Evolutionary conservation across 2,113 vertebrate genomes (phyloP).

Genomic region (human): GRCh38 chrX:116385001-116385500

Average conservation of each 20-base stretch:
- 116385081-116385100: not conserved
- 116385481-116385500: not conserved
- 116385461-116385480: not conserved
- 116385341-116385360: conserved; percentile 17
- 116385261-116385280: not conserved
- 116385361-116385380: conserved; percentile 13
- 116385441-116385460: not conserved
- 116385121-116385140: not conserved
- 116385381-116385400: not conserved
- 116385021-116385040: not conserved
- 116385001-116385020: not conserved
- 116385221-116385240: not conserved
- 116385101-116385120: not conserved
- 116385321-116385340: not conserved
- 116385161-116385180: not conserved
- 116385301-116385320: not conserved
- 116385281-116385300: not conserved
- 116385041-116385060: not conserved
- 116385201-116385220: not conserved
- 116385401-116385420: not conserved
- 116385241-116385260: not conserved
- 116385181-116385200: not conserved
- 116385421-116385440: not conserved
- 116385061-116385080: not conserved
- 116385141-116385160: not conserved